Evolutionary conservation across 1,140 invertebrate genomes (phyloP).

Genomic region (Coptotermes formosanus): DNA sequence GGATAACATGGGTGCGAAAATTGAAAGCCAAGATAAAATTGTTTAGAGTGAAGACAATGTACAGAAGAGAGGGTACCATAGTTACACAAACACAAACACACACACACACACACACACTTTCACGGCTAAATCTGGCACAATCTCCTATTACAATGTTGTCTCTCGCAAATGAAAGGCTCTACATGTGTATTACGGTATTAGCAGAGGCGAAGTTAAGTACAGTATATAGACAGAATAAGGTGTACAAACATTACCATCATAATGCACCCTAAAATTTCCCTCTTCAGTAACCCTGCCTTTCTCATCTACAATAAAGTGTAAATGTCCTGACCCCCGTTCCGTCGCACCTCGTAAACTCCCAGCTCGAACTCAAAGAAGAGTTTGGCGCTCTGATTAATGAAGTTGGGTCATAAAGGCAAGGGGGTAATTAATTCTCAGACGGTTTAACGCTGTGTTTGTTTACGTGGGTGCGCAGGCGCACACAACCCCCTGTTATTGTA

Average conservation of each 20-base stretch:
- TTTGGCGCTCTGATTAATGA: constrained; percentile 6
- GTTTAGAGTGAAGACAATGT: neutral
- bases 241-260: constrained; percentile 3
- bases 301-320: constrained; percentile 6
- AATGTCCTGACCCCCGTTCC: neutral
- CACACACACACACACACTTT: neutral
- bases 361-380: neutral
- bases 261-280: neutral
- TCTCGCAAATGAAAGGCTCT: no score
- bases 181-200: no score
- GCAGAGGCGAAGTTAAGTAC: no score
- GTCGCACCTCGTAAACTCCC: no score
- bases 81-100: neutral
- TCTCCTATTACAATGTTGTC: neutral
- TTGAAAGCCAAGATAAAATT: neutral
- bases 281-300: neutral
- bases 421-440: constrained; percentile 3
- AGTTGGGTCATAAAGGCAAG: constrained; percentile 1
- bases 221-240: neutral
- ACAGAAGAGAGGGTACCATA: neutral
- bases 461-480: neutral
- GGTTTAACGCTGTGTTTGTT: constrained; percentile 15
- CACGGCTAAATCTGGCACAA: neutral
- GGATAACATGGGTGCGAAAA: no score
- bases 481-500: neutral